Base-by-base conservation (phyloP, 2,113 vertebrate species). In the Haemorhous mexicanus region DNA sequence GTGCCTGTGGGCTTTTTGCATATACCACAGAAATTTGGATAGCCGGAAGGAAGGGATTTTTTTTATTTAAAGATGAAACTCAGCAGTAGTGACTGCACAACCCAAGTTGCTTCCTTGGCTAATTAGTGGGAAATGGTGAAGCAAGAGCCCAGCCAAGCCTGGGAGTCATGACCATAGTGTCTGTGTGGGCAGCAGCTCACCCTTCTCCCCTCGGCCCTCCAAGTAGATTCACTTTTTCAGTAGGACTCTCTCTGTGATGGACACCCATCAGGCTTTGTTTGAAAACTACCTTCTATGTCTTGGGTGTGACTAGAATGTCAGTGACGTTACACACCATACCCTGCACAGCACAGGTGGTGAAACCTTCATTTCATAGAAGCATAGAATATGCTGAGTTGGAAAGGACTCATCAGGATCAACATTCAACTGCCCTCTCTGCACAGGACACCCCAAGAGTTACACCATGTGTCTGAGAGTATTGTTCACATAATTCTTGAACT, bases 141-240 rank as follows among this genome's bases (percentile, higher is more conserved):
- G 50, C 27, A 77, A 35, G 46, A 91, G 53, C 56, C 35, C 32
- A 69, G 41, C 41, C 27, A 53, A 47, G 13, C 23, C 5, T 9
- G 49, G 46, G 43, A 43, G 52, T 46, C 23, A 17, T 0, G 3
- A 11, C 21, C 2, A 1, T 3, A 56, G 21, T 24, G 7, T 13
- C 18, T 50, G 23, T 59, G 63, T 19, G 77, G 30, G 64, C 47
- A 69, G 47, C 5, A 0, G 44, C 30, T 62, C 24, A 67, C 41
- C 37, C 26, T 56, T 80, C 46, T 73, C 26, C 37, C 13, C 30
- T 24, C 43, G 32, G 73, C 26, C 28, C 33, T 43, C 53, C 53
- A 44, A 35, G n/a, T 41, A 56, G 14, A 44, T 28, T 3, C 14
- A 4, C 9, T 21, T 50, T 39, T n/a, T 47, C 41, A 58, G 46